Conservation (phyloP, 2,888 invertebrate genomes). For the Andrena minutula region DNA sequence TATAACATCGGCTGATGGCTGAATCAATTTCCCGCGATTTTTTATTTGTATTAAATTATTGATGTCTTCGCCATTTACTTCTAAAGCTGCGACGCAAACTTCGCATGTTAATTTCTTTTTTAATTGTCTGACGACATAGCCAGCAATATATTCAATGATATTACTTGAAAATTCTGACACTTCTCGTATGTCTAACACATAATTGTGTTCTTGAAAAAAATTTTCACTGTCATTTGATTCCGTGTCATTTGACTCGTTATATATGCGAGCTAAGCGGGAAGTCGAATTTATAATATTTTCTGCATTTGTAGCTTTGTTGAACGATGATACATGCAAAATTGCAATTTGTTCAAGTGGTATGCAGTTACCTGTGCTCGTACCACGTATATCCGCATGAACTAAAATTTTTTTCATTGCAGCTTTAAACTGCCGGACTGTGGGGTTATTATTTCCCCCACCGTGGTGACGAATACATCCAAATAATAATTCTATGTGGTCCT, state of each 20-base stretch:
- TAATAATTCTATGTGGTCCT: background rate
- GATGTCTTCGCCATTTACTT: background rate
- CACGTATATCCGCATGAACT: constrained; percentile 1
- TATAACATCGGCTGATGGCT: background rate
- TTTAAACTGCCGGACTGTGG: background rate
- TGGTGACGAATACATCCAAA: background rate
- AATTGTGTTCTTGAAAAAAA: background rate
- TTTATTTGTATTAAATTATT: background rate
- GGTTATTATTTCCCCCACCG: background rate
- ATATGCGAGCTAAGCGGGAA: background rate
- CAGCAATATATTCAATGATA: background rate
- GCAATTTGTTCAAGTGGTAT: background rate
- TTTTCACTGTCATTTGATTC: no score
- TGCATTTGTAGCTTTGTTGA: background rate
- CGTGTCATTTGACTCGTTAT: background rate
- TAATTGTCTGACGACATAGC: background rate
- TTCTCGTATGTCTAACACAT: background rate
- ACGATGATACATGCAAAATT: constrained; percentile 1
- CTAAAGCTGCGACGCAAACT: background rate
- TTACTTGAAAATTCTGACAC: background rate
- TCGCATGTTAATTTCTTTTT: background rate
- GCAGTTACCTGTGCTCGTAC: background rate
- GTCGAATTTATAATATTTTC: background rate
- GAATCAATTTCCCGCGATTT: background rate
- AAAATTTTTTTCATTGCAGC: background rate